Percentiles rank a stretch among this genome's conserved stretches.
Evolutionary conservation across 2,113 vertebrate genomes (phyloP).

Genomic region (Nothocercus nigrocapillus): DNA sequence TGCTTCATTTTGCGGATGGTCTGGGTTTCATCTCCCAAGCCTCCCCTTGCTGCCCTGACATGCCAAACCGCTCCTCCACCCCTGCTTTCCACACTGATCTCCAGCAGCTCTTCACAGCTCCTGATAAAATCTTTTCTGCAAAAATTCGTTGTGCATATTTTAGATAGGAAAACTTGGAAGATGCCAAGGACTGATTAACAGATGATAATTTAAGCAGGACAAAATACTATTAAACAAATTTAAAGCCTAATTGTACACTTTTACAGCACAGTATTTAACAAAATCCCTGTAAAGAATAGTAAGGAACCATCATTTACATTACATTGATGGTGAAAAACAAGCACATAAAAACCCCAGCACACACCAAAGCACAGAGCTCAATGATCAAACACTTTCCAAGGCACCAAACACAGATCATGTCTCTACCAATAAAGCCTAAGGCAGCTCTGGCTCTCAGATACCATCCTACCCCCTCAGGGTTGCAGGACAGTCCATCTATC

Average conservation of each 20-base stretch:
- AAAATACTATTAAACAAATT: background rate
- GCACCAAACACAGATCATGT: background rate
- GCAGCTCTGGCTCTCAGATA: background rate
- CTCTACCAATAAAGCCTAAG: background rate
- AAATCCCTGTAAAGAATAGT: background rate
- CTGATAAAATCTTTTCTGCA: background rate
- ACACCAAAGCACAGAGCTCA: background rate
- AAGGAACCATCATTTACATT: background rate
- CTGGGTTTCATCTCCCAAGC: slow-evolving; percentile 23
- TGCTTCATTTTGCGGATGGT: background rate
- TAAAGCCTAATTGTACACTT: background rate
- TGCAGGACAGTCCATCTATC: background rate
- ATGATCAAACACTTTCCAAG: background rate
- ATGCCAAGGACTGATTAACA: background rate
- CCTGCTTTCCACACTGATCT: background rate
- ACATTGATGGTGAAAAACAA: background rate
- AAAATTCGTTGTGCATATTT: background rate
- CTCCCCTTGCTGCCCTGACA: background rate
- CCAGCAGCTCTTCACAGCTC: background rate
- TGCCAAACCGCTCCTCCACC: background rate
- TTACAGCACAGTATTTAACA: background rate
- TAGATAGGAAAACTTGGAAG: background rate
- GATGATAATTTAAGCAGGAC: background rate
- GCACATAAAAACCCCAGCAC: background rate
- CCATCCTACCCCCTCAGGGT: background rate